phyloP scores from a whole-genome alignment of 2,113 vertebrate genomes.

The Protobothrops mucrosquamatus region DNA sequence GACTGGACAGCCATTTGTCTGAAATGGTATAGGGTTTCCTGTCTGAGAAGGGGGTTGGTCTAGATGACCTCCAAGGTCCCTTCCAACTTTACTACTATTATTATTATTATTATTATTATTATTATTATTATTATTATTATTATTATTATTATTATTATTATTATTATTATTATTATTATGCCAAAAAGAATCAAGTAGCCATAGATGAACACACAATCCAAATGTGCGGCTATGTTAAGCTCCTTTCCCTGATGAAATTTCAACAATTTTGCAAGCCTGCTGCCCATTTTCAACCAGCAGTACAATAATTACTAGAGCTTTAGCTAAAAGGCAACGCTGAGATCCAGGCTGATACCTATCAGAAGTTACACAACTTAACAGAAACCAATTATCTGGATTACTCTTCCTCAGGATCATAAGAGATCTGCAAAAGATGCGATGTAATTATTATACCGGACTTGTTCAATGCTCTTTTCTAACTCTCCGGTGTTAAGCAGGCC shows the following conservation, averaged over 20 bases:
- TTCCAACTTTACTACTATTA: too few relatives aligned
- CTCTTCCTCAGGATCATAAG: neutral
- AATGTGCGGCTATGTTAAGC: neutral
- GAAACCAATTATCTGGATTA: neutral
- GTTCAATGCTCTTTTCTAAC: slow-evolving; percentile 11
- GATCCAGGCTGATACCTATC: neutral
- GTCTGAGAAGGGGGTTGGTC: too few relatives aligned
- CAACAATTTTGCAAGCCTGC: neutral
- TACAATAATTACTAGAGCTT: neutral
- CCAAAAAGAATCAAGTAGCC: neutral
- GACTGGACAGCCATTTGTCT: too few relatives aligned
- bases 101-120: too few relatives aligned
- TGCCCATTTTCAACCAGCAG: neutral
- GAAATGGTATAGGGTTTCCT: too few relatives aligned
- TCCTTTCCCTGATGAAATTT: neutral
- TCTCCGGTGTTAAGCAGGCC: neutral
- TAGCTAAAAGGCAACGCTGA: neutral
- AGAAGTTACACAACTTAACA: neutral
- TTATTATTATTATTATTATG: too few relatives aligned
- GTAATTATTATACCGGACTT: neutral
- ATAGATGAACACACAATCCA: neutral
- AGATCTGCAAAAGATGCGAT: neutral
- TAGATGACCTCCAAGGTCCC: too few relatives aligned
- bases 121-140: too few relatives aligned
- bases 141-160: too few relatives aligned